These are phyloP conservation scores for Oxygymnocypris stewartii DNA, from an alignment of 2,113 vertebrate species.

Conservation along the genomic window DNA sequence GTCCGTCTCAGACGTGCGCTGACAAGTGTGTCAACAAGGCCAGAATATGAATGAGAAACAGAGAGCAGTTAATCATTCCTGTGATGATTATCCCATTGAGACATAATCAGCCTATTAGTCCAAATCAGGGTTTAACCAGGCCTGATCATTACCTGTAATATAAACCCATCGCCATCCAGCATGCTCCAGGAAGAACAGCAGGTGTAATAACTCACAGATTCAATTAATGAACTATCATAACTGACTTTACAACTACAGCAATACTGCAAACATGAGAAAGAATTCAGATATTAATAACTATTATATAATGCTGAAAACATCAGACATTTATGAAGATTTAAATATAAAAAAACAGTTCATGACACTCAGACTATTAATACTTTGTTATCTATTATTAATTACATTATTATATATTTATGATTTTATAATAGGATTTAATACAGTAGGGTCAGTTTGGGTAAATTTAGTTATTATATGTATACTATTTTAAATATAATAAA, in stretches of 20 bases:
- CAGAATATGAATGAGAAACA: constrained; percentile 5
- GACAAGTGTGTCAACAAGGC: constrained; percentile 40
- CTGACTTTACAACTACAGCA: not conserved
- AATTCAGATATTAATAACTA: not conserved
- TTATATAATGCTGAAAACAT: too few relatives aligned
- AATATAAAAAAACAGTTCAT: not conserved
- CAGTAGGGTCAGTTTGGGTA: not conserved
- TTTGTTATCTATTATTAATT: too few relatives aligned
- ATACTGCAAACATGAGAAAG: not conserved
- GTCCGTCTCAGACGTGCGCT: constrained; percentile 32
- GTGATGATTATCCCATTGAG: constrained; percentile 21
- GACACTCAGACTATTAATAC: too few relatives aligned
- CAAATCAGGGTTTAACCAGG: not conserved
- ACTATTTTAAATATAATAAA: not conserved
- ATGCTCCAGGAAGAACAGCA: not conserved
- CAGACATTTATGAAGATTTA: not conserved
- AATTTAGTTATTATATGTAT: not conserved
- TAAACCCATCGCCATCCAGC: not conserved
- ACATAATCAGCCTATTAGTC: constrained; percentile 25
- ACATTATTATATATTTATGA: too few relatives aligned
- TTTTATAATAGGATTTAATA: not conserved
- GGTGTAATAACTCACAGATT: not conserved
- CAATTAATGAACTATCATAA: not conserved
- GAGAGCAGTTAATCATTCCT: too few relatives aligned
- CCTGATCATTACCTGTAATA: not conserved